Evolutionary conservation across 2,113 vertebrate genomes (phyloP).

Genomic region (Pelmatolapia mariae): DNA sequence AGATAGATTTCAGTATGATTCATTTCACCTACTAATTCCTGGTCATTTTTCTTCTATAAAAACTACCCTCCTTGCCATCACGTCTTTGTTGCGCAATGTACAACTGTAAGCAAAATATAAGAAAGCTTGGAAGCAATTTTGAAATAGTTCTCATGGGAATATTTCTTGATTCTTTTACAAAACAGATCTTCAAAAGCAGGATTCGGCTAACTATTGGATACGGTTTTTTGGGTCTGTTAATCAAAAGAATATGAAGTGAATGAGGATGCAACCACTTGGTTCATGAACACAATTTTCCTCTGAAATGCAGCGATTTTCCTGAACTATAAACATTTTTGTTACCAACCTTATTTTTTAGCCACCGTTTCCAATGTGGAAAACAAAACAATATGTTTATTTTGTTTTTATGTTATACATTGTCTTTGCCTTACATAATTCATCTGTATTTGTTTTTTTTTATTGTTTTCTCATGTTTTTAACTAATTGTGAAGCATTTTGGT

Average conservation of each 20-base stretch:
- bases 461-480: not conserved
- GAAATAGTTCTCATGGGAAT: not conserved
- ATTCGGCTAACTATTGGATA: fast-evolving
- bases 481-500: not conserved
- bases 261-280: not conserved
- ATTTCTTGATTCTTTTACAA: not conserved
- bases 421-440: not conserved
- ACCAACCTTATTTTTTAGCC: not conserved
- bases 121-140: not conserved
- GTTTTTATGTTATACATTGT: not conserved
- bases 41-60: not conserved
- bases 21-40: not conserved
- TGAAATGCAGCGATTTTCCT: not conserved
- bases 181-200: not conserved
- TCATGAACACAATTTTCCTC: not conserved
- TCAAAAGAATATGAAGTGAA: not conserved
- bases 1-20: not conserved
- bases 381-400: not conserved
- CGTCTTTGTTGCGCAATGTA: not conserved
- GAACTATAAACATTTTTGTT: fast-evolving
- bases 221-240: fast-evolving
- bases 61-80: not conserved
- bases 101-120: not conserved
- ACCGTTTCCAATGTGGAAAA: not conserved
- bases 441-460: not conserved